Evolutionary conservation across 2,797 vertebrate genomes (phyloP).

Genomic region (Molossus molossus): DNA sequence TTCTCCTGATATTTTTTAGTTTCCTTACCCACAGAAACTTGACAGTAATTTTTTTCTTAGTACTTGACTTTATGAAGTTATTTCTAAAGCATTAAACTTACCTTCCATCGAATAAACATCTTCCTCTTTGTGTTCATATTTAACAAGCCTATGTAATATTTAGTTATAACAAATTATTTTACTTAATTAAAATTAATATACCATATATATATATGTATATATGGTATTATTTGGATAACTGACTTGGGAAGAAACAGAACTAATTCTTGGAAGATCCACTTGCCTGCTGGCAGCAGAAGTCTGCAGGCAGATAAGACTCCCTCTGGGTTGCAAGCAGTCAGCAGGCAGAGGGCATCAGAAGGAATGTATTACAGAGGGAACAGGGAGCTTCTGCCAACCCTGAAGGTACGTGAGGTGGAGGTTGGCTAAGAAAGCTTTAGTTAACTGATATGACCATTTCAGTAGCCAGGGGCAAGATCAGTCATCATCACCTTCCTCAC

Average conservation of each 20-base stretch:
- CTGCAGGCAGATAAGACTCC: background rate
- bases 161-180: background rate
- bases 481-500: background rate
- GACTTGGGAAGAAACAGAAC: background rate
- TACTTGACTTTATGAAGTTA: background rate
- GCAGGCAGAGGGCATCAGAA: background rate
- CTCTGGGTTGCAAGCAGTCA: background rate
- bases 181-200: constrained; percentile 25
- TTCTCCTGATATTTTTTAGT: background rate
- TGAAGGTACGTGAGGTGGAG: background rate
- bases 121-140: background rate
- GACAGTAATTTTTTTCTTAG: background rate
- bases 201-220: background rate
- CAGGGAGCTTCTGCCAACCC: background rate
- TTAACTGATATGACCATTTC: background rate
- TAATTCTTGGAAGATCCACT: background rate
- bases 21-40: background rate
- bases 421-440: background rate
- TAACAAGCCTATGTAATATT: background rate
- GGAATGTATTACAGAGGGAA: background rate
- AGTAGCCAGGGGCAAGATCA: background rate
- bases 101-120: background rate
- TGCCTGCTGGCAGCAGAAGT: background rate
- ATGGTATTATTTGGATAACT: background rate
- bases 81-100: constrained; percentile 35